phyloP scores from a whole-genome alignment of 2,888 invertebrate genomes.

The Caenorhabditis panamensis region DNA sequence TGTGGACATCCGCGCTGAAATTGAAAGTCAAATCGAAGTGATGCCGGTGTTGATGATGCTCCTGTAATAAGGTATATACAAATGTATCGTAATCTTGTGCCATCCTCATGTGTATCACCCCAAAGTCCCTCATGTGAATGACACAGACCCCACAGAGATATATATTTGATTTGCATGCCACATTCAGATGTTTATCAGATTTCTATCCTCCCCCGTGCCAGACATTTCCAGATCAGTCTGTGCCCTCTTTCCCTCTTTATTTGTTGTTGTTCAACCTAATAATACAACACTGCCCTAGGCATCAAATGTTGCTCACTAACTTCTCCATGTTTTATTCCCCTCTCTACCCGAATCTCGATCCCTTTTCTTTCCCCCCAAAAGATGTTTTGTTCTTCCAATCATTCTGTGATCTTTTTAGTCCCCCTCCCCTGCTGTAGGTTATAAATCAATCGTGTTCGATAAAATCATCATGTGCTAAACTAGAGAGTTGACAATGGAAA shows the following conservation, averaged over 20 bases:
- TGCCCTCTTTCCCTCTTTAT: constrained; percentile 11
- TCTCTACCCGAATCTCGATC: constrained; percentile 4
- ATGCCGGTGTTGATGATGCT: constrained; percentile 35
- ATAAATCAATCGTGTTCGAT: constrained; percentile 20
- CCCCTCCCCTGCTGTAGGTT: constrained; percentile 1
- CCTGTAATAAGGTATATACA: constrained; percentile 39
- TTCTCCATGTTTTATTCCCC: not conserved
- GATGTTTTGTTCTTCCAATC: constrained; percentile 1
- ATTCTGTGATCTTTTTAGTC: constrained; percentile 9
- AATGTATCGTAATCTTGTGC: constrained; percentile 32
- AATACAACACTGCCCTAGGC: constrained; percentile 8
- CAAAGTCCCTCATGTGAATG: constrained; percentile 24
- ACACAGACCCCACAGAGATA: constrained; percentile 7
- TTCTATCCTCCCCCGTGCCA: constrained; percentile 9
- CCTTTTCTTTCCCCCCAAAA: not conserved
- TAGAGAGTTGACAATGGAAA: not conserved
- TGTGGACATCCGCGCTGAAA: constrained; percentile 23
- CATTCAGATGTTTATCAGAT: constrained; percentile 36
- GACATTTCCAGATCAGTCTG: not conserved
- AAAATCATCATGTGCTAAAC: constrained; percentile 28
- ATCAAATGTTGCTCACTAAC: constrained; percentile 16
- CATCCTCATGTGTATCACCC: constrained; percentile 26
- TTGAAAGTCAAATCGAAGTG: constrained; percentile 49
- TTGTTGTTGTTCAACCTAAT: constrained; percentile 37
- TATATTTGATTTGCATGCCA: constrained; percentile 6